phyloP scores from a whole-genome alignment of 2,797 vertebrate species.

The Borostomias antarcticus region DNA sequence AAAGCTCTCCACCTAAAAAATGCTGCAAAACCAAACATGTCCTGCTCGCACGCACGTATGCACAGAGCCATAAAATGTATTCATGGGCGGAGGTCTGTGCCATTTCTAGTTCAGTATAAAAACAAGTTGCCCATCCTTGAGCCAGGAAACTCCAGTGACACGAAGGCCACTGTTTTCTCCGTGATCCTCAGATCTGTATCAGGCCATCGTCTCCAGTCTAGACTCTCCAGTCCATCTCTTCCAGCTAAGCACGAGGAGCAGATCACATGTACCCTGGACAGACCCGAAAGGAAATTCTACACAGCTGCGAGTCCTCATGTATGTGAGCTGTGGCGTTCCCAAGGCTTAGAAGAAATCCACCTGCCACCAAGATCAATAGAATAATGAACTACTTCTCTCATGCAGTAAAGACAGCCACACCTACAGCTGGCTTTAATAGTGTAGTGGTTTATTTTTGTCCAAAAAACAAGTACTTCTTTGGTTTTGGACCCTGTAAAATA shows the following conservation, averaged over 20 bases:
- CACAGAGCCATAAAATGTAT: too few relatives aligned
- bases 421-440: constrained; percentile 44
- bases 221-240: constrained; percentile 56
- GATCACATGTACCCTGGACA: constrained; percentile 46
- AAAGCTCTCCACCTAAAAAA: too few relatives aligned
- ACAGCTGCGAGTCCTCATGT: constrained; percentile 28
- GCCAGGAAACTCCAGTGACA: too few relatives aligned
- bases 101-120: too few relatives aligned
- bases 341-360: constrained; percentile 30
- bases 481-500: background rate
- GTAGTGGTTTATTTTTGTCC: constrained; percentile 44
- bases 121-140: too few relatives aligned
- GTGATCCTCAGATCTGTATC: background rate
- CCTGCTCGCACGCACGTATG: too few relatives aligned
- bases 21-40: too few relatives aligned
- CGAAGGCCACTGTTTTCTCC: background rate
- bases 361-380: constrained; percentile 51
- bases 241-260: constrained; percentile 49
- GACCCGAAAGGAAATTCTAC: constrained; percentile 57
- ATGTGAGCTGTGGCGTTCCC: constrained; percentile 33
- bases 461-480: background rate
- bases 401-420: constrained; percentile 54
- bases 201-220: constrained; percentile 62
- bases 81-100: too few relatives aligned
- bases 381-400: constrained; percentile 29